Evolutionary conservation across 2,888 invertebrate species (phyloP).

Genomic region (Ctena decussata): DNA sequence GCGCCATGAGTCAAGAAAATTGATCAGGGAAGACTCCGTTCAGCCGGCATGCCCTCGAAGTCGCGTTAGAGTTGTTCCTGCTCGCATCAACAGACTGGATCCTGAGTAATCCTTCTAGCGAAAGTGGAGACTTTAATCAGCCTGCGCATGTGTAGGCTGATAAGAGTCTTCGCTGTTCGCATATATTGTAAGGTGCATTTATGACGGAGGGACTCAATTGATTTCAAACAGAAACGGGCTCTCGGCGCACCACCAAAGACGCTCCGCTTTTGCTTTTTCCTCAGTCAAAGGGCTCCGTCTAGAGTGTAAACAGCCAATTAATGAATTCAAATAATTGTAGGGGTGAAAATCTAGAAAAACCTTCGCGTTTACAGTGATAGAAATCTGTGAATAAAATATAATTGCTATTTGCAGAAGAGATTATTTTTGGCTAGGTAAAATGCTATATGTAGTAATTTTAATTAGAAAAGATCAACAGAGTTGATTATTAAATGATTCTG

Average conservation of each 20-base stretch:
- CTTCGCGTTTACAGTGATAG: background rate
- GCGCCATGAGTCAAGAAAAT: too few species aligned
- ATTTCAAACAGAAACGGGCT: background rate
- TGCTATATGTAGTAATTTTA: conserved; percentile 14
- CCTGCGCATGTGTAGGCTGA: too few species aligned
- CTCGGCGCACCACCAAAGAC: conserved; percentile 2
- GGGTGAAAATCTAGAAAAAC: background rate
- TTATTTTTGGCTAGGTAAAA: conserved; percentile 12
- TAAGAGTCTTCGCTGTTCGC: too few species aligned
- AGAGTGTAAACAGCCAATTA: conserved; percentile 4
- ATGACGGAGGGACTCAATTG: too few species aligned
- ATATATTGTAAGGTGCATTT: too few species aligned
- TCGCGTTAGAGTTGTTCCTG: too few species aligned
- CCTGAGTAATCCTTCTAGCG: too few species aligned
- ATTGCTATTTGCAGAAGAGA: conserved; percentile 9
- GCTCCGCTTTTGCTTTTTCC: background rate
- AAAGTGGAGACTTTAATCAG: too few species aligned
- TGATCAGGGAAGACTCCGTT: too few species aligned
- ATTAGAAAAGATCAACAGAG: conserved; percentile 5
- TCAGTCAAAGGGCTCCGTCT: background rate
- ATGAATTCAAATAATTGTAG: conserved; percentile 2
- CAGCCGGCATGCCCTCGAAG: too few species aligned
- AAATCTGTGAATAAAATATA: conserved; percentile 15
- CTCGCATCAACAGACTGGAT: too few species aligned
- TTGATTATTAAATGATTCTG: conserved; percentile 14